These are phyloP conservation scores for Coracopsis vasa DNA, from an alignment of 2,113 vertebrate genomes.

Conservation along the genomic window DNA sequence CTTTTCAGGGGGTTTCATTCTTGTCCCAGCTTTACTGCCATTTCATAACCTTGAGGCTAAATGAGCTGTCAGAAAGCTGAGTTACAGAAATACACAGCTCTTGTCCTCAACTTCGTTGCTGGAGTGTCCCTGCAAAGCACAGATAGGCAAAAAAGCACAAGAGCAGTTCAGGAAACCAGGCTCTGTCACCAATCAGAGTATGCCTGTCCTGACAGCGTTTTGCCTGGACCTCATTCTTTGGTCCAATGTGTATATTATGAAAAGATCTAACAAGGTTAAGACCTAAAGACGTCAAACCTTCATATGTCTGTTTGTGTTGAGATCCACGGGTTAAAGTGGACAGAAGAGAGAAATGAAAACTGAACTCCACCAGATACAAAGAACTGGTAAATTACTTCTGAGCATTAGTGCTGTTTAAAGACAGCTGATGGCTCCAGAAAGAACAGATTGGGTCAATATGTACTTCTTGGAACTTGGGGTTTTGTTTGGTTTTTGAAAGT, in stretches of 20 bases:
- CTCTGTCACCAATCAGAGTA: not conserved
- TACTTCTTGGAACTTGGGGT: not conserved
- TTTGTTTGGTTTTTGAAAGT: not conserved
- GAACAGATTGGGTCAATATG: not conserved
- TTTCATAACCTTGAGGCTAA: not conserved
- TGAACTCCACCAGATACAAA: not conserved
- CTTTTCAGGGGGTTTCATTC: not conserved
- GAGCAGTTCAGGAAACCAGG: not conserved
- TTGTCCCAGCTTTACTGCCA: not conserved
- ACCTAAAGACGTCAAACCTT: not conserved
- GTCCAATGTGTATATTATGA: not conserved
- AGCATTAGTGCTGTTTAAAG: not conserved
- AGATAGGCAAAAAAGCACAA: not conserved
- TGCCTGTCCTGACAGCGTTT: not conserved
- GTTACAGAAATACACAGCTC: not conserved
- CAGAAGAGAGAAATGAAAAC: not conserved
- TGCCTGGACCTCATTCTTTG: not conserved
- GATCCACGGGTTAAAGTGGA: not conserved
- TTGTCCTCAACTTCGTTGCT: not conserved
- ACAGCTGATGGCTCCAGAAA: not conserved
- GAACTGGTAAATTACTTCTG: not conserved
- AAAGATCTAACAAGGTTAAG: not conserved
- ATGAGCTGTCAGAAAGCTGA: not conserved
- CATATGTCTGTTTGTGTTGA: not conserved
- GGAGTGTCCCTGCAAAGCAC: not conserved